Evolutionary conservation across 2,888 invertebrate genomes (phyloP).

Genomic region (Volucella inanis): DNA sequence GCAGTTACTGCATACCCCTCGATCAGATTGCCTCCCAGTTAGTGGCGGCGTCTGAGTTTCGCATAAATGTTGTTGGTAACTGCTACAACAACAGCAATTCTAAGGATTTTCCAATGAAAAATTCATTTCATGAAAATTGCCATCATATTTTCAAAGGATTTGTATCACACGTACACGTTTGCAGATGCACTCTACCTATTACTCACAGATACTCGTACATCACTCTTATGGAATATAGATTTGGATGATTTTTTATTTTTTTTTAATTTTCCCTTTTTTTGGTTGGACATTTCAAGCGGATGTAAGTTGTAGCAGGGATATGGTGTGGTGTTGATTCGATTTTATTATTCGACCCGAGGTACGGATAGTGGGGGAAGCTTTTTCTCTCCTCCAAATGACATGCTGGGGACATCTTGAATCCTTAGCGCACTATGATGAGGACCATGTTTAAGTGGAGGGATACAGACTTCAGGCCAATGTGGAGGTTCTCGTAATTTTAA

Average conservation of each 20-base stretch:
- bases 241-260: slow-evolving; percentile 29
- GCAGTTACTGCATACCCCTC: slow-evolving; percentile 2
- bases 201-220: slow-evolving; percentile 17
- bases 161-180: slow-evolving; percentile 23
- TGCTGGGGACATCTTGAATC: slow-evolving; percentile 30
- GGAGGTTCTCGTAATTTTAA: slow-evolving; percentile 58
- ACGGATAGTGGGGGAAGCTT: slow-evolving; percentile 14
- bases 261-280: neutral
- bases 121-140: slow-evolving; percentile 68
- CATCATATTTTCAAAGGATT: slow-evolving; percentile 67
- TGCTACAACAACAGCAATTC: slow-evolving; percentile 37
- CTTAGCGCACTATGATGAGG: slow-evolving; percentile 30
- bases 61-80: slow-evolving; percentile 9
- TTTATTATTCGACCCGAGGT: slow-evolving; percentile 48
- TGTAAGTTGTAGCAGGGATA: slow-evolving; percentile 34
- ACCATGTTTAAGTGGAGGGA: slow-evolving; percentile 37
- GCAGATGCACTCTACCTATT: neutral
- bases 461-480: slow-evolving; percentile 19
- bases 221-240: slow-evolving; percentile 25
- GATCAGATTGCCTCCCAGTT: slow-evolving; percentile 17
- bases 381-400: slow-evolving; percentile 5
- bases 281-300: slow-evolving; percentile 21
- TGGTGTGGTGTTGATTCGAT: slow-evolving; percentile 64
- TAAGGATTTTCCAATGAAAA: slow-evolving; percentile 71
- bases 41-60: slow-evolving; percentile 47